These are phyloP conservation scores for Chrysoperla carnea DNA, from an alignment of 1,140 invertebrate species.

Conservation along the genomic window DNA sequence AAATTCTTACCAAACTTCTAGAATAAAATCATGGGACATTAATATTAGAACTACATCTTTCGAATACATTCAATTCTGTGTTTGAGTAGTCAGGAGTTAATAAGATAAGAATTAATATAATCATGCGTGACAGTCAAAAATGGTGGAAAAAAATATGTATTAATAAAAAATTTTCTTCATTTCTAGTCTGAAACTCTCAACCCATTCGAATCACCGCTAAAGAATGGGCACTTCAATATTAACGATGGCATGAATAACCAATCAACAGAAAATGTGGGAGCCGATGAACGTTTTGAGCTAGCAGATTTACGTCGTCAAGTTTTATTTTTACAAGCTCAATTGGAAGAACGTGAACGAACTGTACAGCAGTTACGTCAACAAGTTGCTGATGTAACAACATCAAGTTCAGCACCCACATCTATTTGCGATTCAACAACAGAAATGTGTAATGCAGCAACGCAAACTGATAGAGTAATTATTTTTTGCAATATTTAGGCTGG, in stretches of 20 bases:
- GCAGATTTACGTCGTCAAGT: constrained; percentile 62
- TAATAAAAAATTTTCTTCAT: background rate
- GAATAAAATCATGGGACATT: too few relatives aligned
- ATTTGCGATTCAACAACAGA: constrained; percentile 9
- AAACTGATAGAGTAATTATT: constrained; percentile 45
- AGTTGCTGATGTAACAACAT: constrained; percentile 21
- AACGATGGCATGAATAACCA: constrained; percentile 28
- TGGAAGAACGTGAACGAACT: constrained; percentile 51
- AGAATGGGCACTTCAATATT: constrained; percentile 57
- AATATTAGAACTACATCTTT: too few relatives aligned
- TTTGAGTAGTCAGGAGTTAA: too few relatives aligned
- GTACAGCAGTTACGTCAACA: constrained; percentile 47
- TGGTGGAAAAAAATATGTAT: too few relatives aligned
- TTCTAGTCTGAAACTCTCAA: constrained; percentile 66
- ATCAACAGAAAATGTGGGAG: constrained; percentile 31
- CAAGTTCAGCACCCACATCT: constrained; percentile 14
- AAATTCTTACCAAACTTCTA: too few relatives aligned
- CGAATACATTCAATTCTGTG: too few relatives aligned
- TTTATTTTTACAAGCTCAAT: constrained; percentile 54
- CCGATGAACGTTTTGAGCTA: constrained; percentile 38
- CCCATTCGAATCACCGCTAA: constrained; percentile 58
- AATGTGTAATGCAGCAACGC: constrained; percentile 45
- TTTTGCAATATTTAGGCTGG: background rate
- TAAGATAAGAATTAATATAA: too few relatives aligned
- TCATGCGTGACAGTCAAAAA: too few relatives aligned